A percentile compares a stretch with the other conserved stretches of the same genome.
phyloP scores from a whole-genome alignment of 2,797 vertebrate genomes.

The Poeciliopsis paucimaculata region DNA sequence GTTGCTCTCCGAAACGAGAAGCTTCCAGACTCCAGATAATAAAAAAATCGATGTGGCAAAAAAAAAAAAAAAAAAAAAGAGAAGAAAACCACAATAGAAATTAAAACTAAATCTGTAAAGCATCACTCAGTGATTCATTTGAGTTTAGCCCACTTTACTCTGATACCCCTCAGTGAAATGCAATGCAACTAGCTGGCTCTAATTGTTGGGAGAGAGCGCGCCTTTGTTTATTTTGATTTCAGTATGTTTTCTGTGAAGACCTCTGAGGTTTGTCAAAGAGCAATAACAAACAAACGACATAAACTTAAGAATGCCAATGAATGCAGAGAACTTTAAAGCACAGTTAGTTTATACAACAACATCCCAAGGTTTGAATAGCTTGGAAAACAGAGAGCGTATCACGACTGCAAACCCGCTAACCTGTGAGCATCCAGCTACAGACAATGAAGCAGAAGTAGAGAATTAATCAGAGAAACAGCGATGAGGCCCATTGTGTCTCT shows the following conservation, averaged over 20 bases:
- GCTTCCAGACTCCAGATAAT: constrained; percentile 38
- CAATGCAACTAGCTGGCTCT: not conserved
- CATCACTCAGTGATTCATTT: not conserved
- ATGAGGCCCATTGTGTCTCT: not conserved
- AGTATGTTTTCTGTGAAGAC: not conserved
- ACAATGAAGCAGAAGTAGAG: not conserved
- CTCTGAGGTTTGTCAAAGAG: not conserved
- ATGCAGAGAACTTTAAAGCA: not conserved
- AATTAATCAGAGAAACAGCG: not conserved
- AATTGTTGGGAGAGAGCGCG: no score
- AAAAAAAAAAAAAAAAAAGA: constrained; percentile 39
- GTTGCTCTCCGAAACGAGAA: constrained; percentile 43
- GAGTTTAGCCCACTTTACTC: not conserved
- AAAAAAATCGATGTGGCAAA: constrained; percentile 19
- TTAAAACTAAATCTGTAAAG: not conserved
- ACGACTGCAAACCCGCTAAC: not conserved
- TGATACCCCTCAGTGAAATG: not conserved
- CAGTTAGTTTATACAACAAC: not conserved
- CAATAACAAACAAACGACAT: not conserved
- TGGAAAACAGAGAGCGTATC: not conserved
- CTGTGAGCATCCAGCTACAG: not conserved
- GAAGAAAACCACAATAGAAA: constrained; percentile 25
- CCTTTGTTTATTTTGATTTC: not conserved
- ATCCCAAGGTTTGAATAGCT: not conserved
- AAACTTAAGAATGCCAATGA: not conserved